Evolutionary conservation across 2,797 vertebrate species (phyloP).

Genomic region (Notolepis coatsorum): DNA sequence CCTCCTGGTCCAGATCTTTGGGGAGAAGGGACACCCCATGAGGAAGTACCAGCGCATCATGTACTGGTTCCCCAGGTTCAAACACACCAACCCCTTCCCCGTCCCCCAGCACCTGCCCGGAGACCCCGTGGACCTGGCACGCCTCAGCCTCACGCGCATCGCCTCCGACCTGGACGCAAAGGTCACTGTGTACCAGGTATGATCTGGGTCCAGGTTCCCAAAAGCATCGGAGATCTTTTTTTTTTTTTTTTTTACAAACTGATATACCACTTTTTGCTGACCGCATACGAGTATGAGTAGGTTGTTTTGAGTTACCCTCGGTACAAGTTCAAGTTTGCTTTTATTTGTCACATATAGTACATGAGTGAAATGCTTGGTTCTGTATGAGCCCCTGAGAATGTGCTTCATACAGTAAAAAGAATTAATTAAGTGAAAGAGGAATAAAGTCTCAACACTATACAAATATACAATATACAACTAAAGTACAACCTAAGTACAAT

Average conservation of each 20-base stretch:
- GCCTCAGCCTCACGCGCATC: slow-evolving; percentile 83
- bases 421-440: too few relatives aligned
- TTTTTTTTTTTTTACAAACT: neutral
- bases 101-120: slow-evolving; percentile 78
- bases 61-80: slow-evolving; percentile 92
- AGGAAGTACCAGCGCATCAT: slow-evolving; percentile 88
- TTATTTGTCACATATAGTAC: too few relatives aligned
- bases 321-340: too few relatives aligned
- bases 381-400: too few relatives aligned
- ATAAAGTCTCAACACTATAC: too few relatives aligned
- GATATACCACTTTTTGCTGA: neutral
- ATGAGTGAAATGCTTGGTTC: too few relatives aligned
- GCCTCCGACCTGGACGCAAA: slow-evolving; percentile 80
- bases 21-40: slow-evolving; percentile 84
- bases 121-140: slow-evolving; percentile 85
- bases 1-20: slow-evolving; percentile 88
- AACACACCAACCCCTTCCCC: slow-evolving; percentile 85
- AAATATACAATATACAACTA: too few relatives aligned
- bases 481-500: too few relatives aligned
- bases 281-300: too few relatives aligned
- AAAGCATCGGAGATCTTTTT: neutral
- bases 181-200: slow-evolving; percentile 88
- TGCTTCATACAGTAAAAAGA: too few relatives aligned
- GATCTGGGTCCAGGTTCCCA: too few relatives aligned
- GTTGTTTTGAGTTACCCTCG: too few relatives aligned